Base-by-base conservation (phyloP, 2,888 invertebrate species). In the Monopis laevigella region DNA sequence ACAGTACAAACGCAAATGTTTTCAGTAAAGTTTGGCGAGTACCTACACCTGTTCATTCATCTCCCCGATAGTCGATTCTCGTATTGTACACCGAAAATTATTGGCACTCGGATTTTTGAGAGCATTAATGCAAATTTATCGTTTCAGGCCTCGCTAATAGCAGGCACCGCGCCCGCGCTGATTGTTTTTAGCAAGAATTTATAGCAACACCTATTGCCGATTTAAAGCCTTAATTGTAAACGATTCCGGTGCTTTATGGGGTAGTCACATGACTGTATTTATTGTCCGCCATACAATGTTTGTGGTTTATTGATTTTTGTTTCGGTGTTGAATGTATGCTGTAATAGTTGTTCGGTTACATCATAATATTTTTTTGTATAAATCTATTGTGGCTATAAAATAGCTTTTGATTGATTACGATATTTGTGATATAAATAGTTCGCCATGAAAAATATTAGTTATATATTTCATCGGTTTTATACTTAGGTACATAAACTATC, bases 121-220 rank as follows among this genome's bases (percentile, higher is more conserved):
- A 68, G 74, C 78, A 80, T 80, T 80, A 78, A 78, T 80, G 78
- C 70, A 77, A 80, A 80, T 80, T 78, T 80, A 80, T 80, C 74
- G 78, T 65, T 69, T 69, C 72, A 64, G 67, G 69, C 66, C 66
- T 70, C 73, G 80, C 80, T 78, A 80, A 80, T 80, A 73, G 80
- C 75, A 62, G 69, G 54, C 77, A 72, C 74, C 74, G 74, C 70
- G 71, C 58, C 62, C 65, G 52, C 74, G 78, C 71, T 80, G 80
- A 80, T 80, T 80, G 80, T 80, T 80, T 78, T 71, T 77, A 68
- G 68, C 57, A 63, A 65, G 71, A 62, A 80, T 80, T 80, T 80
- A 80, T 80, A 71, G 77, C 80, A 78, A 78, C 80, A 78, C 80
- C 80, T 78, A 78, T 78, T 75, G 78, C 78, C 78, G 78, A 78